A percentile compares a stretch with the other conserved stretches of the same genome.
phyloP scores from a whole-genome alignment of 2,797 vertebrate genomes.

The Anas bernieri region DNA sequence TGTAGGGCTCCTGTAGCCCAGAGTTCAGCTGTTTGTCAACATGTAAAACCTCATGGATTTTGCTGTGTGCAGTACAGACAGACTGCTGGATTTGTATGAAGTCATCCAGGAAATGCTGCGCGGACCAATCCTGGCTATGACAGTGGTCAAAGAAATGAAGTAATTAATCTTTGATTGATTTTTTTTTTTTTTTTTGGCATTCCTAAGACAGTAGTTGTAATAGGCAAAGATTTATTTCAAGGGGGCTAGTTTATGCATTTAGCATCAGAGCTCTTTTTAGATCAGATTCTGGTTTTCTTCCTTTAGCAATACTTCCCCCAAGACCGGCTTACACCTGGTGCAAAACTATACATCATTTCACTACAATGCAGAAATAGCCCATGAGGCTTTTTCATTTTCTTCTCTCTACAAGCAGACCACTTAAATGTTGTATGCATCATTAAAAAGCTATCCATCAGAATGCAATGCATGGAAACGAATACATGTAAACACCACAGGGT shows the following conservation, averaged over 20 bases:
- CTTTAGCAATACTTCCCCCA: neutral
- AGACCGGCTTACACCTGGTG: neutral
- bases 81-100: neutral
- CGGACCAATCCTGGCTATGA: neutral
- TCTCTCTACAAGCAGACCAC: neutral
- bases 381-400: neutral
- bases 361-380: neutral
- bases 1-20: neutral
- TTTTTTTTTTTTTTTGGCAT: neutral
- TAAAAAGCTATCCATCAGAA: neutral
- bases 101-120: neutral
- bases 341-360: neutral
- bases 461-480: neutral
- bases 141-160: neutral
- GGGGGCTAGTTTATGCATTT: neutral
- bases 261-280: neutral
- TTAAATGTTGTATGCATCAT: neutral
- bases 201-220: neutral
- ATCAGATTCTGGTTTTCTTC: neutral
- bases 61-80: neutral
- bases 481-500: fast-evolving
- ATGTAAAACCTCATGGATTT: neutral
- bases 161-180: neutral
- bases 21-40: neutral
- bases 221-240: neutral